Evolutionary conservation across 1,140 invertebrate genomes (phyloP).

Genomic region (Lucilia cuprina): DNA sequence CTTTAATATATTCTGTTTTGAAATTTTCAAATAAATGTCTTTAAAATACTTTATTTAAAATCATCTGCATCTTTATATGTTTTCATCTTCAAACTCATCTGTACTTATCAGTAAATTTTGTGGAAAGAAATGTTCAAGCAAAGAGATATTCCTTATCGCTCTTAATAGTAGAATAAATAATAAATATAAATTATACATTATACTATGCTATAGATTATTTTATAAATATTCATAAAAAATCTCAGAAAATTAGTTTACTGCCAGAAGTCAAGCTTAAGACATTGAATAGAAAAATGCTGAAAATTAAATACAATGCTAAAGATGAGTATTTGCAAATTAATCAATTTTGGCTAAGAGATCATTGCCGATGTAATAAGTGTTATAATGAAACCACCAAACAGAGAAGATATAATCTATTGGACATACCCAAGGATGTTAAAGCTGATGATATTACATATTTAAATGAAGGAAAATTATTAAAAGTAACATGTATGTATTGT

Average conservation of each 20-base stretch:
- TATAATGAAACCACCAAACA: constrained; percentile 54
- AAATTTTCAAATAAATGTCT: too few species aligned
- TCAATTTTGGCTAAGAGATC: constrained; percentile 48
- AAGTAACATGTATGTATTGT: constrained; percentile 41
- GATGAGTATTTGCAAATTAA: constrained; percentile 27
- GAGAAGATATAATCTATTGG: constrained; percentile 52
- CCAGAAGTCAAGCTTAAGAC: neutral
- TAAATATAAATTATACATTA: too few species aligned
- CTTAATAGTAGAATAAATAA: too few species aligned
- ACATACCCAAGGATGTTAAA: constrained; percentile 48
- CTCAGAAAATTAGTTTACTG: too few species aligned
- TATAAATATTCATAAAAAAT: too few species aligned
- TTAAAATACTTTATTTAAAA: too few species aligned
- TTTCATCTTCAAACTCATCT: neutral
- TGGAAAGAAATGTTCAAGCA: too few species aligned
- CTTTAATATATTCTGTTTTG: too few species aligned
- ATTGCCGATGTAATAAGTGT: constrained; percentile 54
- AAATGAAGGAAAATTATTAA: constrained; percentile 33
- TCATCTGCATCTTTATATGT: neutral
- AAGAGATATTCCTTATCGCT: too few species aligned
- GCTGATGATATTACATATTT: neutral
- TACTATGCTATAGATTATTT: too few species aligned
- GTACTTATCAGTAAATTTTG: neutral
- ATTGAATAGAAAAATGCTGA: constrained; percentile 21
- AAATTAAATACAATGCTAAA: constrained; percentile 29